Evolutionary conservation across 2,888 invertebrate species (phyloP), one percentile per base, ranked within the genome.

Genomic region (Rhagonycha lutea): DNA sequence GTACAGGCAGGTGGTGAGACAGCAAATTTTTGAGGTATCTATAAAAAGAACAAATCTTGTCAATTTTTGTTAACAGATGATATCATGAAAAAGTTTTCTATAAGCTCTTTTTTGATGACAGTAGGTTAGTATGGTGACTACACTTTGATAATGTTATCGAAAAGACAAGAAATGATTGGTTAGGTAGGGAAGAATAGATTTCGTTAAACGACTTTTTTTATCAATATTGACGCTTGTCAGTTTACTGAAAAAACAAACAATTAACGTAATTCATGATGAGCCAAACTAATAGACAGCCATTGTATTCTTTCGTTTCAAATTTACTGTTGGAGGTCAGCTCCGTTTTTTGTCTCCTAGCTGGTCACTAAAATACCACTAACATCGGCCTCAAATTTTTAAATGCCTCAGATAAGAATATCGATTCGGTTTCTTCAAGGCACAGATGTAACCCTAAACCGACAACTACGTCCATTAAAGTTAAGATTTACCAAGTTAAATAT

Each of bases 151-250:
- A 28, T 68, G 28, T 14, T 68, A 69, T 72, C 69, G 65, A 67
- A 61, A 61, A 72, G 68, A 68, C 68, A 68, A 28, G 72, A 61
- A 68, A 70, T 69, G 63, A 67, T 68, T 70, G 68, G n/a, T 47
- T n/a, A 47, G 47, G 28, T 73, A 67, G 68, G 68, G 68, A 65
- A 68, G 73, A 73, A 61, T 76, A 67, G 72, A 75, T 75, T 75
- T 72, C 75, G 75, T 69, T 70, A 73, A 76, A 76, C 76, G 76
- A 47, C 47, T 47, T 47, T 47, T 69, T 76, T 73, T 76, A 76
- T 76, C 76, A 76, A 76, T 76, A 76, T 76, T 73, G 73, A 76
- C 76, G 73, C 71, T 70, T 76, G 68, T 70, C 72, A 73, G 72
- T 47, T 12, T 47, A 47, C 47, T n/a, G 47, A 47, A 47, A 47